Evolutionary conservation across 2,888 invertebrate species (phyloP).

Genomic region (Pharmacophagus antenor): DNA sequence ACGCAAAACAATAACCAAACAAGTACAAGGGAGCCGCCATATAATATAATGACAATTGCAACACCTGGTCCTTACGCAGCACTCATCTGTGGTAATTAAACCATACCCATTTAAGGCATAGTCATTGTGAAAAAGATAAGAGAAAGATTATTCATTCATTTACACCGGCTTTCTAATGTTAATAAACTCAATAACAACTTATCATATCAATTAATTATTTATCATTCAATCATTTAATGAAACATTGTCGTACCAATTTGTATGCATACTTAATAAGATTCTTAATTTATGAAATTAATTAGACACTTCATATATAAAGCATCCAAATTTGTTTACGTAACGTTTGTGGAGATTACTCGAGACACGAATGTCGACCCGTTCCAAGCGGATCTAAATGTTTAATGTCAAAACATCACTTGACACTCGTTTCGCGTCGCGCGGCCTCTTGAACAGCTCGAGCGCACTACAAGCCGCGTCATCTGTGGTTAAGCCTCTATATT

Average conservation of each 20-base stretch:
- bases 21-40: too few species aligned
- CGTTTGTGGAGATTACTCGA: not conserved
- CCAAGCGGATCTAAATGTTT: constrained; percentile 15
- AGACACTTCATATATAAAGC: not conserved
- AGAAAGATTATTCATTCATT: too few species aligned
- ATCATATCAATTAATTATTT: too few species aligned
- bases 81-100: too few species aligned
- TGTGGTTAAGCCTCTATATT: not conserved
- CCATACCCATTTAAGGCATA: too few species aligned
- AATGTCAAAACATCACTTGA: constrained; percentile 24
- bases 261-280: not conserved
- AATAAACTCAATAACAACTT: too few species aligned
- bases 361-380: constrained; percentile 6
- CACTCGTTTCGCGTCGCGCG: constrained; percentile 7
- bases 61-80: too few species aligned
- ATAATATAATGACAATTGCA: too few species aligned
- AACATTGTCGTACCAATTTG: not conserved
- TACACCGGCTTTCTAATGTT: too few species aligned
- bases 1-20: too few species aligned
- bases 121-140: too few species aligned
- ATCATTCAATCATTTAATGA: not conserved
- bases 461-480: not conserved
- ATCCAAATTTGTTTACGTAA: constrained; percentile 17
- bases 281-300: constrained; percentile 3
- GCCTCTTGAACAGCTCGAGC: constrained; percentile 1